Evolutionary conservation across 37 sponge, comb jelly and placozoan species (phyloP), one percentile per base, ranked within the genome.

Genomic region (Chondrilla cf. caribensis): DNA sequence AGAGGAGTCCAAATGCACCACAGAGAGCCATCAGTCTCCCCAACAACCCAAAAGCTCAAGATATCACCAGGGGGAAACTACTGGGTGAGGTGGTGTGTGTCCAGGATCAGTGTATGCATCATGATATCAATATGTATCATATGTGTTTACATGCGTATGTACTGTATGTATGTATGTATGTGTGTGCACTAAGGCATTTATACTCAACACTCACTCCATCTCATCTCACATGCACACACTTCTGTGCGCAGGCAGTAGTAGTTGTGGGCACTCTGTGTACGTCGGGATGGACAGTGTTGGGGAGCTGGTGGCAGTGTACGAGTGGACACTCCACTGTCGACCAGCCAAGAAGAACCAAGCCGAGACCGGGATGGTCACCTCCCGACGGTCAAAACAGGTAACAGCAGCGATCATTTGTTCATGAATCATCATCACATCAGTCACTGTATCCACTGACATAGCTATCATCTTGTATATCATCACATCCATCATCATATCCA

Each of bases 271-370:
- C 40, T 40, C 80, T 37, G 88, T 88, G 80, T 83, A 83, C 32
- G 79, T 85, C 36, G 92, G 89, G 24, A 73, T 91, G 86, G 86
- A 83, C 29, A 7, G 21, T 36, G 44, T 57, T 64, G 92, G 92
- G 0, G 89, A 85, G 58, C 70, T 92, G 41, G 77, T 92, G 54
- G 86, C 84, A 38, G 36, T 87, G 17, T 88, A 92, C 35, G 86
- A 92, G 72, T 92, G 92, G 92, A 38, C 40, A 17, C 64, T 92
- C 38, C 88, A 82, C 58, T 90, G 86, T 35, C 44, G 70, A 32
- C 39, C 84, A 3, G 60, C 79, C 9, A 83, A 71, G 76, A 90
- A 58, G 54, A 40, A n/a, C 44, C 76, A 73, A n/a, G 2, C 76
- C 2, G 76, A 73, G 24, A 22, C 15, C 39, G 58, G 37, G 76